Evolutionary conservation across 2,113 vertebrate genomes (phyloP).

Genomic region (Lagopus muta): DNA sequence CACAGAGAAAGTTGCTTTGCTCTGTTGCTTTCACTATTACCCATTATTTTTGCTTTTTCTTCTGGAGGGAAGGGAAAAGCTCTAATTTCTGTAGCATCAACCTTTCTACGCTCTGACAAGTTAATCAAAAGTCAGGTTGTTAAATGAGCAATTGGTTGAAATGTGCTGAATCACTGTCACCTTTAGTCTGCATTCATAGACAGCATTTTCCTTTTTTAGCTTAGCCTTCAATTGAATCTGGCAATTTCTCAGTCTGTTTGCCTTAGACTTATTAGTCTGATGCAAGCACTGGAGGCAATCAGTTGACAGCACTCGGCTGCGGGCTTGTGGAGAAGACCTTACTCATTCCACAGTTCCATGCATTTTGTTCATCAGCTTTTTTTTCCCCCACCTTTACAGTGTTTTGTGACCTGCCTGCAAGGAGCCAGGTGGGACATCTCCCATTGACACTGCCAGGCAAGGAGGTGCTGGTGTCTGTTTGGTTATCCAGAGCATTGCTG

Average conservation of each 20-base stretch:
- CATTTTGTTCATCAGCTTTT: not conserved
- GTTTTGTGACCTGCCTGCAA: not conserved
- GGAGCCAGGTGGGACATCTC: not conserved
- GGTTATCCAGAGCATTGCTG: not conserved
- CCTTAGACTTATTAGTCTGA: constrained; percentile 25
- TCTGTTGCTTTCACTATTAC: not conserved
- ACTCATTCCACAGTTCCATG: not conserved
- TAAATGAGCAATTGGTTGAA: constrained; percentile 57
- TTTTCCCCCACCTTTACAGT: not conserved
- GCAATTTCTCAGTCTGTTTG: constrained; percentile 45
- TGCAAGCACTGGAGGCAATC: not conserved
- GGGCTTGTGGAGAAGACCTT: not conserved
- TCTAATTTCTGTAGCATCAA: not conserved
- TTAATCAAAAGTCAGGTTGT: constrained; percentile 57
- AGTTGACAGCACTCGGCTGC: not conserved
- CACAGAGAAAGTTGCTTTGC: not conserved
- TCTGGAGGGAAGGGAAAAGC: not conserved
- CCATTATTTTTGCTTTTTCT: not conserved
- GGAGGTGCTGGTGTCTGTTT: not conserved
- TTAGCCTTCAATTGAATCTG: constrained; percentile 24
- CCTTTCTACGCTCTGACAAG: constrained; percentile 29
- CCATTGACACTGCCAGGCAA: not conserved
- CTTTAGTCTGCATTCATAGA: constrained; percentile 62
- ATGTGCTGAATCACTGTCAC: constrained; percentile 71
- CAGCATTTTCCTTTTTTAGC: constrained; percentile 58